A percentile compares a stretch with the other conserved stretches of the same genome.
Evolutionary conservation across 2,888 invertebrate genomes (phyloP).

Genomic region (Dexiosoma caninum): DNA sequence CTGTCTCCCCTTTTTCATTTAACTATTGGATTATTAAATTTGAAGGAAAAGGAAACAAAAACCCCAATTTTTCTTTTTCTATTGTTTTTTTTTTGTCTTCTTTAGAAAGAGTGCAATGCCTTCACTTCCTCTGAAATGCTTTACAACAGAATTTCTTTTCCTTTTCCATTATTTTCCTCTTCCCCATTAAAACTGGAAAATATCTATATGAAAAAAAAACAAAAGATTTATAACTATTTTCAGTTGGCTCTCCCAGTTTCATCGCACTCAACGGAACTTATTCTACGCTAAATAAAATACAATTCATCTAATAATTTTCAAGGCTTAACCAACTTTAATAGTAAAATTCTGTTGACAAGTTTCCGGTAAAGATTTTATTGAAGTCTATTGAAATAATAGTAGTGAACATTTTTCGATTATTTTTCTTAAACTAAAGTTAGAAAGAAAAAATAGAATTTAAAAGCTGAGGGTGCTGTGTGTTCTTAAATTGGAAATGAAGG

Average conservation of each 20-base stretch:
- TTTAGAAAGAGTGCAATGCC: neutral
- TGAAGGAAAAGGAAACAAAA: conserved; percentile 21
- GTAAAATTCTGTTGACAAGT: neutral
- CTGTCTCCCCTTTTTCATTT: neutral
- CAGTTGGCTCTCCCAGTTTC: neutral
- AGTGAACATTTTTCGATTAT: conserved; percentile 9
- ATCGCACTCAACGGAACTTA: neutral
- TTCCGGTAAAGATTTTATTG: neutral
- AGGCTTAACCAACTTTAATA: neutral
- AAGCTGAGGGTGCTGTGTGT: neutral
- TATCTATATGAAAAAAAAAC: no score
- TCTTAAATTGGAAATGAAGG: neutral
- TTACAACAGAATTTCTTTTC: conserved; percentile 19
- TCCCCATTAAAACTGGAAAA: no score
- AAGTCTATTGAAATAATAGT: neutral
- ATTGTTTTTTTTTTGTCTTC: no score
- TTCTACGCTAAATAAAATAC: neutral
- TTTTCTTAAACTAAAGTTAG: conserved; percentile 18
- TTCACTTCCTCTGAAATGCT: conserved; percentile 35
- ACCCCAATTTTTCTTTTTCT: neutral
- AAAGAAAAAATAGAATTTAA: neutral
- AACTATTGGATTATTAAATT: neutral
- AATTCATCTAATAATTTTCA: neutral
- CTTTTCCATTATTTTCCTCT: neutral
- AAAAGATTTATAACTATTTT: conserved; percentile 1